Conservation (phyloP, 2,888 invertebrate species). For the Glyphotaelius pellucidus region DNA sequence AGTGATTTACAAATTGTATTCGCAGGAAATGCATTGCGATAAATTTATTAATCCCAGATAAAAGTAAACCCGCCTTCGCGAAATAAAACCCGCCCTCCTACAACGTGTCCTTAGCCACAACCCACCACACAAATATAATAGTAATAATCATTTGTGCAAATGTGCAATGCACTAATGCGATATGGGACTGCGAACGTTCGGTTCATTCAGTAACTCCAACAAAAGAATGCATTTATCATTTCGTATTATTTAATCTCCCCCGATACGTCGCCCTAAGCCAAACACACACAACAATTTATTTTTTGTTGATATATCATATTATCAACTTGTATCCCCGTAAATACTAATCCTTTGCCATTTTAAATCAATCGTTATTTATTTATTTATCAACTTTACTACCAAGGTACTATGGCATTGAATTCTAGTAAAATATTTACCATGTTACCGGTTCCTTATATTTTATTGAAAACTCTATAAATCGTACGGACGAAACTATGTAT, state of each 20-base stretch:
- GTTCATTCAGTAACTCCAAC: neutral
- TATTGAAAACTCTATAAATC: neutral
- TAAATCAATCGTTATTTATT: neutral
- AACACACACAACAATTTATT: neutral
- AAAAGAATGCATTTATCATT: neutral
- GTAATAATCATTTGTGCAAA: slow-evolving; percentile 19
- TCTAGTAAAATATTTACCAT: neutral
- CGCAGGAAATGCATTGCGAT: neutral
- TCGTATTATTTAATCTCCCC: neutral
- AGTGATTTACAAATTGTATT: neutral
- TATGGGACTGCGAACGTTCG: neutral
- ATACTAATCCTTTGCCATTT: neutral
- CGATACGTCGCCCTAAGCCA: neutral
- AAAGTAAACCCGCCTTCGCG: slow-evolving; percentile 21
- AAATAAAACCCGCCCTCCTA: slow-evolving; percentile 22
- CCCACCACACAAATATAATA: neutral
- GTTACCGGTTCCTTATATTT: neutral
- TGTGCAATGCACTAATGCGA: neutral
- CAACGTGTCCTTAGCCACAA: neutral
- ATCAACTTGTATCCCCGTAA: neutral
- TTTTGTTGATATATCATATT: neutral
- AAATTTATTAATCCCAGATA: neutral
- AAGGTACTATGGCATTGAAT: neutral
- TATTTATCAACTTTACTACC: neutral
- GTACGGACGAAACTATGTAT: neutral